Conservation (phyloP, 1,140 invertebrate genomes). For the Polypedilum pembai region DNA sequence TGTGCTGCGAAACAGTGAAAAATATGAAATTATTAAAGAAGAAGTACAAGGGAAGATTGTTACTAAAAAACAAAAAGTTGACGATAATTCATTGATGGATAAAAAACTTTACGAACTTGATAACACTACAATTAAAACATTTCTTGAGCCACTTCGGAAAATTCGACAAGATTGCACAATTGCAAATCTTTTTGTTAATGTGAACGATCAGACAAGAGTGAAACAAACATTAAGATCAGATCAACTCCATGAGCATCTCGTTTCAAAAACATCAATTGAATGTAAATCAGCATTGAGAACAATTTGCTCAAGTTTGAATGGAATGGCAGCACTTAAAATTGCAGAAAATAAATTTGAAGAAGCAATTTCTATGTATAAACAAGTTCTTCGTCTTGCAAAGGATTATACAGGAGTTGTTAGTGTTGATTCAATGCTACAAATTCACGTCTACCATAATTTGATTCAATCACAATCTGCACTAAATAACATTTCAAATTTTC, state of each 20-base stretch:
- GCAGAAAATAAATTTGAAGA: conserved; percentile 48
- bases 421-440: conserved; percentile 48
- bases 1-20: neutral
- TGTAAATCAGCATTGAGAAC: conserved; percentile 58
- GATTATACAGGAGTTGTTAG: conserved; percentile 45
- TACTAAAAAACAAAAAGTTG: too few relatives aligned
- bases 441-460: conserved; percentile 65
- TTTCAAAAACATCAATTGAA: conserved; percentile 55
- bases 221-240: conserved; percentile 47
- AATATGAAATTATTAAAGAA: neutral
- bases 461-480: conserved; percentile 46
- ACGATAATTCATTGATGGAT: neutral
- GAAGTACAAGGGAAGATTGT: neutral
- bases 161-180: conserved; percentile 67
- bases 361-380: conserved; percentile 55
- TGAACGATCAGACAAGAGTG: conserved; percentile 29
- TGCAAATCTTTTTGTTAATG: conserved; percentile 47
- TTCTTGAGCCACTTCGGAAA: conserved; percentile 57
- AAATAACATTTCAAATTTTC: conserved; percentile 43
- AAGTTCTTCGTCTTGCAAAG: conserved; percentile 49
- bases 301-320: conserved; percentile 58
- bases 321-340: conserved; percentile 56
- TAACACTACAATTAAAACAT: conserved; percentile 35
- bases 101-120: neutral
- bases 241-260: conserved; percentile 57